These are phyloP conservation scores for Jaculus jaculus DNA, from an alignment of 2,113 vertebrate genomes.

Conservation along the genomic window DNA sequence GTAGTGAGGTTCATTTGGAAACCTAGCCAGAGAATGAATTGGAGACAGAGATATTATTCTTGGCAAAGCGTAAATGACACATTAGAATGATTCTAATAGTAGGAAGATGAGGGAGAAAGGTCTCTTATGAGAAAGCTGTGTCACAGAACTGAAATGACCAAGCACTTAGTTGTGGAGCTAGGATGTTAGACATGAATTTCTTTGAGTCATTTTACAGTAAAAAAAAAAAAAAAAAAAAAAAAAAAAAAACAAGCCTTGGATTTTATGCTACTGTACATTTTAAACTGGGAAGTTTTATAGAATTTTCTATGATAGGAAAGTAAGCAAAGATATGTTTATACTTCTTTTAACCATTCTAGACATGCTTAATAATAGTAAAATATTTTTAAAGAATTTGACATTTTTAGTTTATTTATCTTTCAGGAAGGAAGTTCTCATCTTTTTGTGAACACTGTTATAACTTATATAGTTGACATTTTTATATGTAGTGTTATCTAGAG, in stretches of 20 bases:
- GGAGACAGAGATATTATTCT: neutral
- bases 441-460: conserved; percentile 10
- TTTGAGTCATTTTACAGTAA: conserved; percentile 32
- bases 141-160: neutral
- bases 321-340: neutral
- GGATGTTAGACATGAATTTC: neutral
- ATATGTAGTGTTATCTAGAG: neutral
- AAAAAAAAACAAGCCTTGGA: too few species aligned
- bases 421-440: conserved; percentile 12
- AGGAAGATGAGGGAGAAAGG: neutral
- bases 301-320: neutral
- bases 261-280: conserved; percentile 25
- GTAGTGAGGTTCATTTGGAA: neutral
- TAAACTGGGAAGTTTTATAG: conserved; percentile 29
- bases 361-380: conserved; percentile 25
- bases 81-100: neutral
- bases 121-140: neutral
- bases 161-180: neutral
- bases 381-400: conserved; percentile 28
- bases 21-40: neutral
- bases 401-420: conserved; percentile 22
- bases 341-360: conserved; percentile 7
- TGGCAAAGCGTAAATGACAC: neutral
- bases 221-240: too few species aligned
- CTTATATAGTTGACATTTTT: conserved; percentile 9